Evolutionary conservation across 2,113 vertebrate genomes (phyloP), one percentile per base, ranked within the genome.

Genomic region (Erythrolamprus reginae): DNA sequence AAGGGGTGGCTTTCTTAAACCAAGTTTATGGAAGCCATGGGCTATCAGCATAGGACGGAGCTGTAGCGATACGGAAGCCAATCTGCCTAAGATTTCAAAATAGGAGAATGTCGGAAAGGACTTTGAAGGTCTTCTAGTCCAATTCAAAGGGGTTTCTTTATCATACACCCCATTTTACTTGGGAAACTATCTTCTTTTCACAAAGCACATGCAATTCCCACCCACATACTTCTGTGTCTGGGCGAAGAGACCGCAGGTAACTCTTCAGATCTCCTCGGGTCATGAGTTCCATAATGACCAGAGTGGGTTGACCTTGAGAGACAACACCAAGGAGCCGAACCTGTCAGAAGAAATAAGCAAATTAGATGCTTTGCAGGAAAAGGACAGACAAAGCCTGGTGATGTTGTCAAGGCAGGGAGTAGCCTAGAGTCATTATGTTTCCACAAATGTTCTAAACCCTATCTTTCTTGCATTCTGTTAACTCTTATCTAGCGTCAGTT

Each of bases 261-360:
- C 98, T 99, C 96, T 99, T 99, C 93, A 99, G 98, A 94, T 99
- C 99, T 3, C 99, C 99, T 1, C 98, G 98, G 5, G 99, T 99
- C 99, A 99, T 99, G 95, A 99, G 97, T 94, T 99, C 99, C 99
- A 99, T 99, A 94, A 99, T 99, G 95, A 99, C 99, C 96, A 99
- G 96, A 0, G 99, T 99, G 26, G 99, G 99, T 95, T 99, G 99
- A 91, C 99, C 99, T 96, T 99, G 99, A 89, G 99, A 99, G 93
- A 99, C 99, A 92, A 99, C 99, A 0, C 99, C 99, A 93, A 99
- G 97, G 91, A 99, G 96, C 38, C 99, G 98, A 94, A 99, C 99
- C 99, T 99, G 91, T 13, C 93, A 94, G 42, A 58, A 61, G 53
- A 77, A 26, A 38, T 12, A 84, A 15, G 23, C 47, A 84, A 48